Percentiles rank a stretch among this genome's conserved stretches.
Evolutionary conservation across 2,113 vertebrate genomes (phyloP).

Genomic region (Eupsittula cactorum): DNA sequence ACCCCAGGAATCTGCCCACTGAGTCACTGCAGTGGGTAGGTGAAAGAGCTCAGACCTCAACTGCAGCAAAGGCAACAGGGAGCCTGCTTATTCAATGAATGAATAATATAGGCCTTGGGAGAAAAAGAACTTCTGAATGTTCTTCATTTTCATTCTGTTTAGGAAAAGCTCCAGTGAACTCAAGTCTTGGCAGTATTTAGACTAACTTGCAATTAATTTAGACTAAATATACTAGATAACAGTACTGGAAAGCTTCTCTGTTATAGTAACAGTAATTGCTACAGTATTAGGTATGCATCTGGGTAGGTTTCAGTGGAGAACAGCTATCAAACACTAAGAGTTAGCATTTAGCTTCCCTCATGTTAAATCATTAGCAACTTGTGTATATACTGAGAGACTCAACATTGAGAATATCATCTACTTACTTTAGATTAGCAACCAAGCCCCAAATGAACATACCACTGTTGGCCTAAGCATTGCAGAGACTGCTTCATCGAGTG

Average conservation of each 20-base stretch:
- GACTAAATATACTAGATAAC: not conserved
- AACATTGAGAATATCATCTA: not conserved
- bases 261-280: not conserved
- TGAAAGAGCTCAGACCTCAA: not conserved
- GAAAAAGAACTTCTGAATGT: not conserved
- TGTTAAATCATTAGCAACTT: not conserved
- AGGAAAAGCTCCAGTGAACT: not conserved
- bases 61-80: not conserved
- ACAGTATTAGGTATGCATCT: not conserved
- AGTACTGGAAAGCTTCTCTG: not conserved
- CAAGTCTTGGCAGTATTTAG: not conserved
- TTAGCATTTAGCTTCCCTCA: not conserved
- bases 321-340: not conserved
- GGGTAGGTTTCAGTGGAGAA: not conserved
- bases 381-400: not conserved
- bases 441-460: not conserved
- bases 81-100: not conserved
- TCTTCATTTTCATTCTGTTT: constrained; percentile 4
- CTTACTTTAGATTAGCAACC: not conserved
- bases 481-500: not conserved
- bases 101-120: not conserved
- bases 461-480: not conserved
- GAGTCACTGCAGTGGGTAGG: not conserved
- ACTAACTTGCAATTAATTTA: not conserved
- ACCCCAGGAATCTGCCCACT: not conserved